Base-by-base conservation (phyloP, 2,797 vertebrate species). In the Sebastes ruberrimus region DNA sequence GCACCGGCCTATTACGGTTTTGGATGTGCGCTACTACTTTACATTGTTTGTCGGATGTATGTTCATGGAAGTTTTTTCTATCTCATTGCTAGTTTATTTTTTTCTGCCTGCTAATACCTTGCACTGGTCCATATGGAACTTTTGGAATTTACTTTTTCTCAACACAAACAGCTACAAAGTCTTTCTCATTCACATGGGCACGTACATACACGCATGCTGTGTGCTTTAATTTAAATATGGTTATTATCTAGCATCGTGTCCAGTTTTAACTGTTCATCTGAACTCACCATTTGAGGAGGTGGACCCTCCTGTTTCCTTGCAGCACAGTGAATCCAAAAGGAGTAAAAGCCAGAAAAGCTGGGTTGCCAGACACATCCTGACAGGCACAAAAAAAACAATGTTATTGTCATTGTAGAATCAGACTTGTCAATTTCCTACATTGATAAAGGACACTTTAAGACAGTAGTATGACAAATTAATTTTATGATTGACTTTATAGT, bases 321-420 rank as follows among this genome's bases (percentile, higher is more conserved):
- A 99, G 95, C 79, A 99, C 98, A 20, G 98, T 98, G 85, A 99
- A 99, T 30, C 98, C 98, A 14, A 97, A 99, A 8, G 98, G 98
- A 5, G 98, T 99, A 93, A 99, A 99, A 85, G 98, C 98, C 90
- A 99, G 91, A 89, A 99, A 99, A 0, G 98, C 98, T 0, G 98
- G 97, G 18, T 99, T 99, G 66, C 98, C 98, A 0, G 98, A 99
- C 77, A 99, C 98, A 32, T 99, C 98, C 98, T 99, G 94, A 80
- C 25, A 93, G 88, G 28, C n/a, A 78, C 25, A 83, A 9, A 76
- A 76, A 42, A 33, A 78, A 4, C 6, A 20, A 20, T 27, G 4
- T 53, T 61, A 55, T 68, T 66, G 10, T 70, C 74, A 68, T 28
- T 23, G 10, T 25, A 22, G 18, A 46, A 16, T 30, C 22, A 38